These are phyloP conservation scores for Acipenser transmontanus DNA, from an alignment of 2,797 vertebrate species.

Conservation along the genomic window DNA sequence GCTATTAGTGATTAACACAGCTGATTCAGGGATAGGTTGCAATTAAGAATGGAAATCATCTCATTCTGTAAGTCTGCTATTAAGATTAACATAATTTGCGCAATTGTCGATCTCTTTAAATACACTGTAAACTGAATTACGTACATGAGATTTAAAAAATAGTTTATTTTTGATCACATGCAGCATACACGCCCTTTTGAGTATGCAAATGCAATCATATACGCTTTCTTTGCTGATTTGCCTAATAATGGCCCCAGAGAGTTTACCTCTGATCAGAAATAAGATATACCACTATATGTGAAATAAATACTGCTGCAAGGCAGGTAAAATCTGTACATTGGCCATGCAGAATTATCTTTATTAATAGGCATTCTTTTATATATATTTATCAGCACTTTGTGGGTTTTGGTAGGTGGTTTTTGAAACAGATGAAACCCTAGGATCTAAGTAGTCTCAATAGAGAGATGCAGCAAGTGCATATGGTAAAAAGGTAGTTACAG, in stretches of 20 bases:
- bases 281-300: neutral
- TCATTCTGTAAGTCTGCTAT: constrained; percentile 46
- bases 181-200: constrained; percentile 9
- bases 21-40: constrained; percentile 56
- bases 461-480: too few relatives aligned
- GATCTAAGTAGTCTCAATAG: too few relatives aligned
- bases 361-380: too few relatives aligned
- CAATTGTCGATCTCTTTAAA: constrained; percentile 58
- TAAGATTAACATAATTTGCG: constrained; percentile 59
- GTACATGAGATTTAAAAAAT: constrained; percentile 8
- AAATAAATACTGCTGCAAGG: neutral
- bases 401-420: too few relatives aligned
- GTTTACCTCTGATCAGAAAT: neutral
- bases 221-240: constrained; percentile 17
- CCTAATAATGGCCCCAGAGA: constrained; percentile 14
- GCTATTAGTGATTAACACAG: constrained; percentile 53
- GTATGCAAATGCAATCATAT: constrained; percentile 25
- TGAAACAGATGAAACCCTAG: too few relatives aligned
- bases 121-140: constrained; percentile 21
- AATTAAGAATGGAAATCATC: constrained; percentile 52
- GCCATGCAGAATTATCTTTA: too few relatives aligned
- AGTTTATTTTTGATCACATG: constrained; percentile 17
- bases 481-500: too few relatives aligned
- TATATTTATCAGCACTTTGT: too few relatives aligned
- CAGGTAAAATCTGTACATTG: neutral